A percentile compares a stretch with the other conserved stretches of the same genome.
These are phyloP conservation scores for Drosophila parabipectinata DNA, from an alignment of 1,140 invertebrate genomes.

Conservation along the genomic window DNA sequence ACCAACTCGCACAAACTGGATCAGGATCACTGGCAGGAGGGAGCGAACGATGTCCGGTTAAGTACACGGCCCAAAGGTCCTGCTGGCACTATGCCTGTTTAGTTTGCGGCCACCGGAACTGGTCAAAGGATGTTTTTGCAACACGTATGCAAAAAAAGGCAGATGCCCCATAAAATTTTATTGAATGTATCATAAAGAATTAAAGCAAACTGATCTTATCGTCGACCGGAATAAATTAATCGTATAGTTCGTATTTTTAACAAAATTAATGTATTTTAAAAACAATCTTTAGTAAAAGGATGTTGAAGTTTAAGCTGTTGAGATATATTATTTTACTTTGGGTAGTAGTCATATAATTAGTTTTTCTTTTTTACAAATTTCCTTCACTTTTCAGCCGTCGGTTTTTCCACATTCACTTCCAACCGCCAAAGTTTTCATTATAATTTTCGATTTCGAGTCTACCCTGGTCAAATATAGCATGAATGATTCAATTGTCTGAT, in stretches of 20 bases:
- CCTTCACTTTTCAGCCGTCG: neutral
- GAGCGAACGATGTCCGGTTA: conserved; percentile 36
- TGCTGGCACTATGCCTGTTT: neutral
- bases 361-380: neutral
- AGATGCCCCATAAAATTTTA: neutral
- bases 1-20: conserved; percentile 41
- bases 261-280: too few species aligned
- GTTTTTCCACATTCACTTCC: neutral
- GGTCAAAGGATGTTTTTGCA: conserved; percentile 11
- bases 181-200: neutral
- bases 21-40: conserved; percentile 7
- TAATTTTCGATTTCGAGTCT: conserved; percentile 17
- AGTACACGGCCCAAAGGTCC: conserved; percentile 15
- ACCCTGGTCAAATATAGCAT: conserved; percentile 37
- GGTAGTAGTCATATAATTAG: too few species aligned
- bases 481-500: conserved; percentile 49
- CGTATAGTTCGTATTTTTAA: neutral
- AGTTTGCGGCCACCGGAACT: conserved; percentile 18
- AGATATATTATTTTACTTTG: too few species aligned
- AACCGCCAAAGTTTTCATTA: conserved; percentile 8
- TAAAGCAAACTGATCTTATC: conserved; percentile 2
- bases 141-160: neutral
- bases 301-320: too few species aligned
- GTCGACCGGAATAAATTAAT: neutral
- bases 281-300: too few species aligned